These are phyloP conservation scores for Coturnix japonica DNA, from an alignment of 2,113 vertebrate genomes.

Conservation along the genomic window DNA sequence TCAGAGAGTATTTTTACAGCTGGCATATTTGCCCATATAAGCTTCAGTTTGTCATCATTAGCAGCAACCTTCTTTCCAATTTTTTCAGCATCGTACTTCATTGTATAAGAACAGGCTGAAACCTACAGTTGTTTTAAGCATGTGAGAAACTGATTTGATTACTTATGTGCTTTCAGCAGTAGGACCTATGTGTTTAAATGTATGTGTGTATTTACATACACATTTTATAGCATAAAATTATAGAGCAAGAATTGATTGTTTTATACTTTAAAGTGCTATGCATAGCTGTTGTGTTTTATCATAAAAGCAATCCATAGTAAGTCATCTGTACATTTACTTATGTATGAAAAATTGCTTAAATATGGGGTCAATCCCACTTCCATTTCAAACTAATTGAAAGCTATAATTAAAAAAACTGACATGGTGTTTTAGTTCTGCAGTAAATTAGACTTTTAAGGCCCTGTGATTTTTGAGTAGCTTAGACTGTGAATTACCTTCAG, in stretches of 20 bases:
- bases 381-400: conserved; percentile 28
- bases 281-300: not conserved
- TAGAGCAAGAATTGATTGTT: not conserved
- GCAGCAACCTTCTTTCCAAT: not conserved
- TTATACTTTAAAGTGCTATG: conserved; percentile 6
- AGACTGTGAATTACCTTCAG: not conserved
- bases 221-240: not conserved
- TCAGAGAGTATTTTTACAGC: not conserved
- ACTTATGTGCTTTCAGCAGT: not conserved
- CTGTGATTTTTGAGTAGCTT: not conserved
- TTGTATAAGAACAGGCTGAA: not conserved
- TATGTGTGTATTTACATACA: not conserved
- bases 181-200: not conserved
- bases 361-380: not conserved
- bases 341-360: not conserved
- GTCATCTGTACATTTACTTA: not conserved
- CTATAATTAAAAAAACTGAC: conserved; percentile 1
- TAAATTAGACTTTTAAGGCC: not conserved
- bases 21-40: not conserved
- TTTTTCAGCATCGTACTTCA: not conserved
- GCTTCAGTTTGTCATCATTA: not conserved
- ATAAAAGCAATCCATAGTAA: conserved; percentile 8
- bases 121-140: not conserved
- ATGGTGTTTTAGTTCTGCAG: not conserved
- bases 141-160: not conserved